phyloP scores from a whole-genome alignment of 1,140 invertebrate genomes.

The Trachymyrmex septentrionalis region DNA sequence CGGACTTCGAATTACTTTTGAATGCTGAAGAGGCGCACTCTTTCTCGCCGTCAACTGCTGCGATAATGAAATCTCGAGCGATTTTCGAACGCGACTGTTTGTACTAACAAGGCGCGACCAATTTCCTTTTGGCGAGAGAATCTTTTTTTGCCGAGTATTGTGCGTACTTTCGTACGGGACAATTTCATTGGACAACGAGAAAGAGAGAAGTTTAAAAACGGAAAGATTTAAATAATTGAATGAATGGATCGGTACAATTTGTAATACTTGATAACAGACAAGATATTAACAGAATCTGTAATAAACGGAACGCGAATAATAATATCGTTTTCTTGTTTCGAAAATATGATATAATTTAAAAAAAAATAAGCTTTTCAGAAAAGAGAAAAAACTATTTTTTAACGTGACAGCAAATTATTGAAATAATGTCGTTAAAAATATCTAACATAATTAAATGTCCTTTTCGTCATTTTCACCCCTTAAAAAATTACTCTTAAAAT shows the following conservation, averaged over 20 bases:
- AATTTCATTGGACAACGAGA: not conserved
- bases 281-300: not conserved
- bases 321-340: not conserved
- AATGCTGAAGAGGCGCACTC: slow-evolving; percentile 50
- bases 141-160: not conserved
- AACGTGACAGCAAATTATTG: too few species aligned
- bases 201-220: not conserved
- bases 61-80: slow-evolving; percentile 56
- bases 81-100: slow-evolving; percentile 56
- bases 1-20: slow-evolving; percentile 61
- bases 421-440: too few species aligned
- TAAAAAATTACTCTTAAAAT: too few species aligned
- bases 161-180: not conserved
- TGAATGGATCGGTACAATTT: not conserved
- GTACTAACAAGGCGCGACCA: slow-evolving; percentile 40
- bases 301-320: not conserved
- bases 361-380: too few species aligned
- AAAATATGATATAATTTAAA: too few species aligned
- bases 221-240: not conserved
- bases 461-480: too few species aligned
- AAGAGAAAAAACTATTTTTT: too few species aligned
- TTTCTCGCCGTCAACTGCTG: slow-evolving; percentile 54
- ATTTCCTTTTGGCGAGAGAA: slow-evolving; percentile 33
- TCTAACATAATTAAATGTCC: too few species aligned
- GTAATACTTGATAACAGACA: not conserved